Evolutionary conservation across 2,113 vertebrate species (phyloP), one percentile per base, ranked within the genome.

Genomic region (Holacanthus passer): DNA sequence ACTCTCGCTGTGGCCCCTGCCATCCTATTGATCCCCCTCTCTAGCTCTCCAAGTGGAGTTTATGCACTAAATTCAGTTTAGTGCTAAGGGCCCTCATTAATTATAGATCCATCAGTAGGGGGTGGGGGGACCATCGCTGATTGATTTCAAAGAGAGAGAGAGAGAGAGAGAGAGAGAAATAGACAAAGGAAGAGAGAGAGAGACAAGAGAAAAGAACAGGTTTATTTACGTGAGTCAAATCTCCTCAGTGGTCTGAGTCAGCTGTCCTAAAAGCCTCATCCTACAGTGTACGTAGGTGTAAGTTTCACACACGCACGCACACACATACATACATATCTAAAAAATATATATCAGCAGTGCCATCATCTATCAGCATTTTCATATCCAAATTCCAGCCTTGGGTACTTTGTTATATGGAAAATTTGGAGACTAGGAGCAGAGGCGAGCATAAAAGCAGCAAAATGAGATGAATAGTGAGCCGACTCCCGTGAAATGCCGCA

Each of bases 21-120:
- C 58, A 82, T 84, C 68, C 80, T 86, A 94, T 94, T 87, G 89
- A 94, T 93, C 90, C 65, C n/a, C 66, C 63, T 68, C 71, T 83
- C 55, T 29, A 82, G 76, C 84, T 87, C 83, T 79, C 80, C 70
- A 81, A 94, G 87, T 89, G 82, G 75, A 94, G 90, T 91, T 93
- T 91, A 91, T 87, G 84, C 85, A 88, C 90, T 93, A 93, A 92
- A 95, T 95, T 94, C 94, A 94, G 90, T 91, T 89, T 89, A 80
- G 91, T 76, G 88, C 92, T 92, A 86, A 92, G 92, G 92, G 90
- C 88, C 87, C 86, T 93, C 92, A 91, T 95, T 94, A 95, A 95
- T 94, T 94, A 95, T 92, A 92, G 90, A 95, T 94, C 90, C 82
- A 90, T 91, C 89, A 88, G 81, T 1, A 27, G 58, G 62, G 84